phyloP scores from a whole-genome alignment of 2,888 invertebrate species.

The Pemphredon lugubris region DNA sequence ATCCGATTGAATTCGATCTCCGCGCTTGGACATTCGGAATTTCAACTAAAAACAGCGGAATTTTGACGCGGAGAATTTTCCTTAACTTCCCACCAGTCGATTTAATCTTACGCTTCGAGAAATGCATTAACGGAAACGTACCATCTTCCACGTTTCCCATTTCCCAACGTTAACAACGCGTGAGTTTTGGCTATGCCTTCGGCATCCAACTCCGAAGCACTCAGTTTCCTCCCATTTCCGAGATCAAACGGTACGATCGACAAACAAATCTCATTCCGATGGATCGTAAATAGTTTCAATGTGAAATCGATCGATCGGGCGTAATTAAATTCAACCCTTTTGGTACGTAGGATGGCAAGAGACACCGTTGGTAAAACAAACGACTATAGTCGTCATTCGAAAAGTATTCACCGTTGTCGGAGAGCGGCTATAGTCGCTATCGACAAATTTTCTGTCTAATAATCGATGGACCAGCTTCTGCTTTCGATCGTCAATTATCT shows the following conservation, averaged over 20 bases:
- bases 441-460: too few species aligned
- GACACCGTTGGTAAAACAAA: too few species aligned
- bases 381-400: too few species aligned
- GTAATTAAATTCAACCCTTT: too few species aligned
- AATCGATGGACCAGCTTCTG: too few species aligned
- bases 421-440: too few species aligned
- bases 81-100: constrained; percentile 21
- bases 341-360: too few species aligned
- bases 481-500: too few species aligned
- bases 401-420: too few species aligned
- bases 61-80: constrained; percentile 2
- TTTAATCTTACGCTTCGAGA: constrained; percentile 20
- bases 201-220: constrained; percentile 26
- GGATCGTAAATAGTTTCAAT: too few species aligned
- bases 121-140: not conserved
- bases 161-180: constrained; percentile 35
- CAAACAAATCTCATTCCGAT: not conserved
- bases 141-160: constrained; percentile 8
- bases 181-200: constrained; percentile 27
- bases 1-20: constrained; percentile 17
- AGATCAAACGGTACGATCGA: not conserved
- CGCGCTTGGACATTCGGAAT: constrained; percentile 1
- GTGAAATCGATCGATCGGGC: too few species aligned
- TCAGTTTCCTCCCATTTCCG: not conserved
- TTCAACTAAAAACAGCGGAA: not conserved